Percentiles rank a stretch among this genome's conserved stretches.
These are phyloP conservation scores for Mionectes macconnelli DNA, from an alignment of 2,113 vertebrate species.

Conservation along the genomic window DNA sequence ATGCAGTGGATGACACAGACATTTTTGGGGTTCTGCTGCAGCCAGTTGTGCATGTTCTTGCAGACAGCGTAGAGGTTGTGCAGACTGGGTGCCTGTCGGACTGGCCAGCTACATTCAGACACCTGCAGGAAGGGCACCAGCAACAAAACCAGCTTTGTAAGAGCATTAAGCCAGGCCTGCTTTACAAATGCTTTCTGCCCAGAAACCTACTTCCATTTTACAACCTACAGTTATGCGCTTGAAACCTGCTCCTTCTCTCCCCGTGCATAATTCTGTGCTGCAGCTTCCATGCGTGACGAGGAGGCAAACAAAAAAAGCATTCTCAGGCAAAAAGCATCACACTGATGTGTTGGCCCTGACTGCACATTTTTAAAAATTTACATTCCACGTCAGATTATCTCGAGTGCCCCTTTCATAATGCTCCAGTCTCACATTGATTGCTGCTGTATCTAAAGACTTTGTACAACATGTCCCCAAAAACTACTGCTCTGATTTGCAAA, in stretches of 20 bases:
- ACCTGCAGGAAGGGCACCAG: slow-evolving; percentile 75
- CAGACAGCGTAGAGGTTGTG: slow-evolving; percentile 98
- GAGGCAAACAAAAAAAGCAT: not conserved
- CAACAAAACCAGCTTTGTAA: not conserved
- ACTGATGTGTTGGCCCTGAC: not conserved
- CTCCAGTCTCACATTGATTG: not conserved
- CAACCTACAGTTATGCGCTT: not conserved
- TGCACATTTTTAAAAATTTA: not conserved
- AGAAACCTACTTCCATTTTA: not conserved
- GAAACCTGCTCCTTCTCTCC: not conserved
- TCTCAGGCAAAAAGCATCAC: not conserved
- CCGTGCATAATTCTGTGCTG: not conserved
- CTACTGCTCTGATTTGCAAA: not conserved
- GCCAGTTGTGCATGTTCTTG: slow-evolving; percentile 99
- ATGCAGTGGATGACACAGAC: slow-evolving; percentile 98
- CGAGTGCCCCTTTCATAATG: not conserved
- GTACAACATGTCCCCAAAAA: not conserved
- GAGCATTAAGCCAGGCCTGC: not conserved
- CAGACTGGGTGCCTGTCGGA: slow-evolving; percentile 92
- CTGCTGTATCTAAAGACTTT: not conserved
- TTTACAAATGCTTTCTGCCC: not conserved
- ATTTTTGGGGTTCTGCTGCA: slow-evolving; percentile 98
- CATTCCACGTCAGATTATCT: not conserved
- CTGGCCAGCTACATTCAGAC: slow-evolving; percentile 96
- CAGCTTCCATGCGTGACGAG: not conserved